phyloP scores from a whole-genome alignment of 2,113 vertebrate species.

The Centropus unirufus region DNA sequence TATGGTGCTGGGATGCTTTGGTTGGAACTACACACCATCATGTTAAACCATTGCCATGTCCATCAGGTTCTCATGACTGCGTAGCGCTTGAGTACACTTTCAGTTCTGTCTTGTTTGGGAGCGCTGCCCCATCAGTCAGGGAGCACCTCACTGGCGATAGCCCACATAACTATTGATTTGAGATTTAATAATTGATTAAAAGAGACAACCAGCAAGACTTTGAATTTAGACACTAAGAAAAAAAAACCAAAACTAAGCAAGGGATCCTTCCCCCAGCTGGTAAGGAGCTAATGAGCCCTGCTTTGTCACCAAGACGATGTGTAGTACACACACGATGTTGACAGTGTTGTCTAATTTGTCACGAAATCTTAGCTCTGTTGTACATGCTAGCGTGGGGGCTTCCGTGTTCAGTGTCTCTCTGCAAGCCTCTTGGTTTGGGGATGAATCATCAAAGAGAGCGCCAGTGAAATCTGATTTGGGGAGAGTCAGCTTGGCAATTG shows the following conservation, averaged over 20 bases:
- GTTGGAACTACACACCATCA: slow-evolving; percentile 77
- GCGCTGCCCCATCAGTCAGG: slow-evolving; percentile 5
- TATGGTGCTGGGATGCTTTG: slow-evolving; percentile 46
- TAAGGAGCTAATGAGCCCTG: slow-evolving; percentile 62
- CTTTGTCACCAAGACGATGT: slow-evolving; percentile 45
- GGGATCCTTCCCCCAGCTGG: slow-evolving; percentile 19
- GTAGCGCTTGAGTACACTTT: slow-evolving; percentile 45
- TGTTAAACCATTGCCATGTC: slow-evolving; percentile 85
- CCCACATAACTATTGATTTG: slow-evolving; percentile 44
- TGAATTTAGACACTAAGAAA: slow-evolving; percentile 34
- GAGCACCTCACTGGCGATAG: slow-evolving; percentile 14
- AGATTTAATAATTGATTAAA: slow-evolving; percentile 69
- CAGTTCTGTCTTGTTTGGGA: slow-evolving; percentile 59
- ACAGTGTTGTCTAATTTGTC: slow-evolving; percentile 67
- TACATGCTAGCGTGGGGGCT: slow-evolving; percentile 43
- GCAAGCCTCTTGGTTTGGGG: slow-evolving; percentile 17
- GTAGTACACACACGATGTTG: slow-evolving; percentile 46
- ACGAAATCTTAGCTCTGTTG: slow-evolving; percentile 47
- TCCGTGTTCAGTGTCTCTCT: slow-evolving; percentile 56
- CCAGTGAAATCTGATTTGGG: slow-evolving; percentile 37
- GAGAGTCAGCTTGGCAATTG: background rate
- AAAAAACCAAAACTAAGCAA: background rate
- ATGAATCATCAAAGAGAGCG: slow-evolving; percentile 60
- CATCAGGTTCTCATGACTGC: slow-evolving; percentile 75
- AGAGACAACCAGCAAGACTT: slow-evolving; percentile 39